phyloP scores from a whole-genome alignment of 2,113 vertebrate genomes.

The Plecotus auritus region DNA sequence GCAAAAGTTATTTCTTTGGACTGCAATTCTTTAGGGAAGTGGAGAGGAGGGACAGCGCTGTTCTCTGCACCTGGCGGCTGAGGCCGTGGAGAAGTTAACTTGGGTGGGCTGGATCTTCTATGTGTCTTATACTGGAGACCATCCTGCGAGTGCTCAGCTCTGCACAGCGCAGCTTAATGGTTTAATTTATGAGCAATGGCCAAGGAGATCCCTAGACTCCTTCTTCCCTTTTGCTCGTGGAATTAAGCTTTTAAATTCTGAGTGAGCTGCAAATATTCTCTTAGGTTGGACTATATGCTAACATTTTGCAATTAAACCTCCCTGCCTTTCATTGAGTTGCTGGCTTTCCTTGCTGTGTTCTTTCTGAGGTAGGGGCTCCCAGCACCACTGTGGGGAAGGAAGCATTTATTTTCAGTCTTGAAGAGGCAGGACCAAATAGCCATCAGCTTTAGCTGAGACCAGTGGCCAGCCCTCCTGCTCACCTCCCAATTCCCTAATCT shows the following conservation, averaged over 20 bases:
- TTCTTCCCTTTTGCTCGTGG: not conserved
- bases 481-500: conserved; percentile 88
- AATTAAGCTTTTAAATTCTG: not conserved
- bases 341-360: not conserved
- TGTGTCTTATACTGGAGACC: not conserved
- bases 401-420: conserved; percentile 33
- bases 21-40: not conserved
- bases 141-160: not conserved
- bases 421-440: conserved; percentile 61
- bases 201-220: not conserved
- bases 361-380: not conserved
- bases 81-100: not conserved
- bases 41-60: not conserved
- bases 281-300: not conserved
- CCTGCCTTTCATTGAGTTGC: not conserved
- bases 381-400: not conserved
- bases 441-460: conserved; percentile 70
- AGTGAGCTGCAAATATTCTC: not conserved
- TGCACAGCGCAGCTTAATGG: not conserved
- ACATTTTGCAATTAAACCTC: conserved; percentile 1
- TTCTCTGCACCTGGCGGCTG: not conserved
- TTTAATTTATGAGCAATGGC: not conserved
- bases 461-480: conserved; percentile 77
- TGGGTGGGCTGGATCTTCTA: not conserved
- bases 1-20: not conserved